phyloP scores from a whole-genome alignment of 2,113 vertebrate genomes.

The Odocoileus virginianus region DNA sequence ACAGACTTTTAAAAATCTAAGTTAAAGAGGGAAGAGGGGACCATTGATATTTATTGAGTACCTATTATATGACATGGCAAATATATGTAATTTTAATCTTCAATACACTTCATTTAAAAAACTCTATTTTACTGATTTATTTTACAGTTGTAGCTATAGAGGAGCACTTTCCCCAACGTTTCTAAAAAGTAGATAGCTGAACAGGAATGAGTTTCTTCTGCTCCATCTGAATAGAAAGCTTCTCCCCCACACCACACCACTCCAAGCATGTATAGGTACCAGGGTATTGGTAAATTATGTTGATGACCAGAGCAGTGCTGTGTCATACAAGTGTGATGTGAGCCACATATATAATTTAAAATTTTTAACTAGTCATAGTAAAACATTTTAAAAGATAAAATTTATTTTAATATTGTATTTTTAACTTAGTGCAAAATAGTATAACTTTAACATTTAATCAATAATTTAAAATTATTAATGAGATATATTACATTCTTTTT shows the following conservation, averaged over 20 bases:
- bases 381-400: background rate
- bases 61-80: background rate
- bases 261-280: background rate
- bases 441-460: background rate
- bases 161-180: background rate
- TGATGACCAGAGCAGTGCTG: background rate
- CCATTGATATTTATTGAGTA: slow-evolving; percentile 6
- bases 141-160: background rate
- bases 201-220: background rate
- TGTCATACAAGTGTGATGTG: background rate
- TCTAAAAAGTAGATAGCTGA: background rate
- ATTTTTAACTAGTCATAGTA: background rate
- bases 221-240: background rate
- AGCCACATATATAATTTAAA: background rate
- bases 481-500: background rate
- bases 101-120: background rate
- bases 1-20: background rate
- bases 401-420: slow-evolving; percentile 14
- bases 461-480: background rate
- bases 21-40: background rate
- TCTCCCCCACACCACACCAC: no score
- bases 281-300: background rate
- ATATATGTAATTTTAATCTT: background rate
- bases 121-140: background rate
- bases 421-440: background rate